Conservation (phyloP, 2,797 vertebrate species). For the Sebastiscus albofasciatus region DNA sequence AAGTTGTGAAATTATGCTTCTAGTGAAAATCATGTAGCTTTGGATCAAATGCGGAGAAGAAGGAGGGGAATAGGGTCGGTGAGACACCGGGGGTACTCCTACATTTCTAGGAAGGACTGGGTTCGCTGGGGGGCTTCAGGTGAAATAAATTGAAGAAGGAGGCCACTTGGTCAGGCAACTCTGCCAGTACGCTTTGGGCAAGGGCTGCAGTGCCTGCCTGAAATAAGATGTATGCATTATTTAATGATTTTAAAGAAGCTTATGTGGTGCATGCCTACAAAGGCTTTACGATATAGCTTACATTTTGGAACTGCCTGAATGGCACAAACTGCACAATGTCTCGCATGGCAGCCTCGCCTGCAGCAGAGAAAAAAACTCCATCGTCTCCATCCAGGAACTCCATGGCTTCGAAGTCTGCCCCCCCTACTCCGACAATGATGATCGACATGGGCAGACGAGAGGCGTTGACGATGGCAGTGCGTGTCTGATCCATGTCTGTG, state of each 20-base stretch:
- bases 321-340: constrained; percentile 99
- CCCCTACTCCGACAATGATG: constrained; percentile 96
- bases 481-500: constrained; percentile 94
- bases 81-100: constrained; percentile 31
- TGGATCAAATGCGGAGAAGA: not conserved
- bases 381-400: constrained; percentile 94
- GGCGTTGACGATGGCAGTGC: constrained; percentile 90
- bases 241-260: not conserved
- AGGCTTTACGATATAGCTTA: constrained; percentile 72
- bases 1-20: not conserved
- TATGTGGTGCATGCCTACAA: not conserved
- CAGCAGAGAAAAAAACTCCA: constrained; percentile 82
- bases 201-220: constrained; percentile 90
- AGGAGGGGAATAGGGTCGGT: not conserved
- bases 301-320: constrained; percentile 93
- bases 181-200: constrained; percentile 91
- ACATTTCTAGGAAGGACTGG: constrained; percentile 74
- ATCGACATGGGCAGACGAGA: constrained; percentile 94
- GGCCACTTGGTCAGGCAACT: constrained; percentile 93
- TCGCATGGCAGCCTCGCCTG: constrained; percentile 87
- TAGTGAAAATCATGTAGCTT: not conserved
- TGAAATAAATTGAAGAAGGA: constrained; percentile 91
- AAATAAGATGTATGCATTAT: constrained; percentile 44
- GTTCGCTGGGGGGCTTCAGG: constrained; percentile 87
- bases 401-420: constrained; percentile 93